These are phyloP conservation scores for Alsophila aescularia DNA, from an alignment of 2,888 invertebrate species.

Conservation along the genomic window DNA sequence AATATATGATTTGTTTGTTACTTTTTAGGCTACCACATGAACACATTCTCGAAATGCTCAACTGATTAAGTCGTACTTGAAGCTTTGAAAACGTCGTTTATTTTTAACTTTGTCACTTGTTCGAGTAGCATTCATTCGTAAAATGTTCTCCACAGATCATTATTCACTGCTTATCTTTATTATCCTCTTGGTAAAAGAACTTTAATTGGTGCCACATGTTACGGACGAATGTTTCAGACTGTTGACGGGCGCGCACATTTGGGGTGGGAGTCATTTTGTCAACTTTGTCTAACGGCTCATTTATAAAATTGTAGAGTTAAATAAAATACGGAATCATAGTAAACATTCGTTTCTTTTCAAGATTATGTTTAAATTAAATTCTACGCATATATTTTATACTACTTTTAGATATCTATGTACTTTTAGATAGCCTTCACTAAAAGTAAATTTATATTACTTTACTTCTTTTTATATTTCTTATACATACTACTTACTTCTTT, in stretches of 20 bases:
- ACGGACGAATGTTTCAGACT: conserved; percentile 59
- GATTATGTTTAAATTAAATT: neutral
- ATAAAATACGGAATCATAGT: neutral
- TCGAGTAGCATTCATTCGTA: conserved; percentile 75
- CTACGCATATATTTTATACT: too few relatives aligned
- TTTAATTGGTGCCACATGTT: conserved; percentile 82
- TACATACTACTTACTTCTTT: too few relatives aligned
- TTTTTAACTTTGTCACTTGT: conserved; percentile 66
- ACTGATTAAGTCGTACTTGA: conserved; percentile 28
- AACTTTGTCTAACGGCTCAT: conserved; percentile 38
- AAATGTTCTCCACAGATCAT: conserved; percentile 76
- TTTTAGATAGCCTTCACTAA: too few relatives aligned
- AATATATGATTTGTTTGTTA: too few relatives aligned
- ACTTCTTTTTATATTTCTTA: too few relatives aligned
- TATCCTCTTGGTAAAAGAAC: conserved; percentile 74
- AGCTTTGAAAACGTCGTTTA: conserved; percentile 32
- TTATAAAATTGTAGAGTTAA: neutral
- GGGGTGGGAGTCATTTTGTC: conserved; percentile 54
- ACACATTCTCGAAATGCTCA: conserved; percentile 1
- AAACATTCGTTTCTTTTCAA: neutral
- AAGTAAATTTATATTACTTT: too few relatives aligned
- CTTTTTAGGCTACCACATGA: conserved; percentile 7
- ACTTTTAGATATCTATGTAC: too few relatives aligned
- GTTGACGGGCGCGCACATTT: conserved; percentile 65
- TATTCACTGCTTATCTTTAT: conserved; percentile 79